Evolutionary conservation across 1,140 invertebrate genomes (phyloP).

Genomic region (Dinoponera quadriceps): DNA sequence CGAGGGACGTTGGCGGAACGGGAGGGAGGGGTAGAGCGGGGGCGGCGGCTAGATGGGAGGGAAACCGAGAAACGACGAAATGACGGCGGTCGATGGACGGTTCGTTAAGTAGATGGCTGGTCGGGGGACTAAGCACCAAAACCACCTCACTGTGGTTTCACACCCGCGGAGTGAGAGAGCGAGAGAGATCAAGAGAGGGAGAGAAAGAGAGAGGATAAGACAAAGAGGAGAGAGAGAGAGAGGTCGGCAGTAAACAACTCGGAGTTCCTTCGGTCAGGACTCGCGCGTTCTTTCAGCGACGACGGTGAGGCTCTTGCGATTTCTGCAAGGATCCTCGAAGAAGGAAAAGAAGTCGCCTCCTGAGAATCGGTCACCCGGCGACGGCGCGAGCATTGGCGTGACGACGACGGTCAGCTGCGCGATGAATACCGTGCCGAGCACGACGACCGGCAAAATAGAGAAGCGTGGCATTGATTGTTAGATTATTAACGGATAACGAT

Average conservation of each 20-base stretch:
- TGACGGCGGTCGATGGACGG: slow-evolving; percentile 83
- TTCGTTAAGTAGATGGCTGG: slow-evolving; percentile 84
- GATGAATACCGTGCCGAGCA: slow-evolving; percentile 20
- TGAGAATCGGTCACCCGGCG: slow-evolving; percentile 6
- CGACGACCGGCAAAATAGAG: neutral
- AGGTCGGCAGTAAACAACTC: slow-evolving; percentile 69
- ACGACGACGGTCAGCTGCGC: slow-evolving; percentile 41
- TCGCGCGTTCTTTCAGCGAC: slow-evolving; percentile 66
- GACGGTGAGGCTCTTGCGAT: slow-evolving; percentile 39
- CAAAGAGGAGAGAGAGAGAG: slow-evolving; percentile 43
- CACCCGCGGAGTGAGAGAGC: slow-evolving; percentile 81
- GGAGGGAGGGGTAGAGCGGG: slow-evolving; percentile 62
- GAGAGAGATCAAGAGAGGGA: slow-evolving; percentile 48
- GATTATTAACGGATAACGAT: slow-evolving; percentile 33
- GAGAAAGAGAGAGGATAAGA: slow-evolving; percentile 20
- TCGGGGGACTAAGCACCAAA: slow-evolving; percentile 84
- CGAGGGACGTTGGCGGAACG: slow-evolving; percentile 13
- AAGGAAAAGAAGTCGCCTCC: slow-evolving; percentile 23
- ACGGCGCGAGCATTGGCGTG: slow-evolving; percentile 47
- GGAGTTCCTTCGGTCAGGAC: slow-evolving; percentile 69
- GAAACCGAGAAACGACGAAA: slow-evolving; percentile 83
- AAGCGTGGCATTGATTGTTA: slow-evolving; percentile 17
- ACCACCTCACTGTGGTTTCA: slow-evolving; percentile 85
- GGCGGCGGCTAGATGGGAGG: slow-evolving; percentile 74
- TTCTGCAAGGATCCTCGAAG: slow-evolving; percentile 30